These are phyloP conservation scores for Trinectes maculatus DNA, from an alignment of 2,113 vertebrate species.

Conservation along the genomic window DNA sequence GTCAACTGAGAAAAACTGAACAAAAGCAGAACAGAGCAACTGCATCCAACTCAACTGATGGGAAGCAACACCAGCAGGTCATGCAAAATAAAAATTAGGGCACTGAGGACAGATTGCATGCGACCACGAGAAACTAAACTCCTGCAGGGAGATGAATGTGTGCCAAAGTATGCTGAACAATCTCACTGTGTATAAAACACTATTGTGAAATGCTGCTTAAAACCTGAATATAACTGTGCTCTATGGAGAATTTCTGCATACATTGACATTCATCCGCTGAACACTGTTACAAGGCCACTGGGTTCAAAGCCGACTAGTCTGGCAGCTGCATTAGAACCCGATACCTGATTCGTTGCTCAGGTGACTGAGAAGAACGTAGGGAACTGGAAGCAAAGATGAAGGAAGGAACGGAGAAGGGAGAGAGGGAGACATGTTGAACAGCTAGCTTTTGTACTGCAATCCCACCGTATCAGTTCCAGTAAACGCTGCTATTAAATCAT, in stretches of 20 bases:
- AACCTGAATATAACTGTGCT: slow-evolving; percentile 17
- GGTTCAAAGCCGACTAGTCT: slow-evolving; percentile 43
- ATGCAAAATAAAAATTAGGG: slow-evolving; percentile 69
- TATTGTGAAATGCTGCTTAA: slow-evolving; percentile 15
- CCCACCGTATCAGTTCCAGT: not conserved
- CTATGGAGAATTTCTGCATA: slow-evolving; percentile 55
- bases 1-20: slow-evolving; percentile 1
- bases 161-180: slow-evolving; percentile 53
- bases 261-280: slow-evolving; percentile 67
- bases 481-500: slow-evolving; percentile 16
- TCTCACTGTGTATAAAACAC: slow-evolving; percentile 3
- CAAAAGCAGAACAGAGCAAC: slow-evolving; percentile 18
- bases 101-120: slow-evolving; percentile 50
- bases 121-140: slow-evolving; percentile 37
- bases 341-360: slow-evolving; percentile 99
- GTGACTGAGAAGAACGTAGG: slow-evolving; percentile 98
- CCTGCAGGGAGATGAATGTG: slow-evolving; percentile 49
- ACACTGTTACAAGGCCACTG: slow-evolving; percentile 32
- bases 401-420: slow-evolving; percentile 73
- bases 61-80: slow-evolving; percentile 54
- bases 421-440: slow-evolving; percentile 66
- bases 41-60: slow-evolving; percentile 33
- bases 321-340: slow-evolving; percentile 58
- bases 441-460: slow-evolving; percentile 1
- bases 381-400: slow-evolving; percentile 88